Evolutionary conservation across 2,113 vertebrate genomes (phyloP).

Genomic region (Gavia stellata): DNA sequence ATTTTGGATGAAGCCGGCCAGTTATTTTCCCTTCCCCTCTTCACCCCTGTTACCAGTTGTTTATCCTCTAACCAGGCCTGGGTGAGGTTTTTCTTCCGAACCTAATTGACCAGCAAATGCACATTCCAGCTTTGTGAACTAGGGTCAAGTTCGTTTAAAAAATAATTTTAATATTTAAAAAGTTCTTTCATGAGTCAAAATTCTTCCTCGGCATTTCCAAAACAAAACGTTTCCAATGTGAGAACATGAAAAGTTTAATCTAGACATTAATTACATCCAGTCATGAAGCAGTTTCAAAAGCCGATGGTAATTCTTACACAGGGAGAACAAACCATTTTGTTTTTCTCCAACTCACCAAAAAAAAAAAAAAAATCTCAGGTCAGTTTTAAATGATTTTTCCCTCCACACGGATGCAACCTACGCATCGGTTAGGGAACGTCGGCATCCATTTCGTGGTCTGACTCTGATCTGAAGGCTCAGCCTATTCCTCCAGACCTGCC

Average conservation of each 20-base stretch:
- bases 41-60: neutral
- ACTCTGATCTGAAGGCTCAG: neutral
- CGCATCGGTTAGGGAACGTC: neutral
- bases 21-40: slow-evolving; percentile 16
- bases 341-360: neutral
- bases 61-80: neutral
- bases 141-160: neutral
- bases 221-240: accelerated
- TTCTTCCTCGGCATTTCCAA: neutral
- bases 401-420: neutral
- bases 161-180: neutral
- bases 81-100: neutral
- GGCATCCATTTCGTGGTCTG: neutral
- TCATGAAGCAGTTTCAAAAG: neutral
- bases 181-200: neutral
- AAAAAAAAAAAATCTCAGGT: neutral
- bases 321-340: neutral
- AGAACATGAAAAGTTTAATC: neutral
- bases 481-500: neutral
- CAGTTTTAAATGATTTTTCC: neutral
- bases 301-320: neutral
- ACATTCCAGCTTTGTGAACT: neutral
- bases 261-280: neutral
- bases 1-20: slow-evolving; percentile 7
- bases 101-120: neutral